Percentiles rank a stretch among this genome's conserved stretches.
These are phyloP conservation scores for Euplexia lucipara DNA, from an alignment of 2,888 invertebrate species.

Conservation along the genomic window DNA sequence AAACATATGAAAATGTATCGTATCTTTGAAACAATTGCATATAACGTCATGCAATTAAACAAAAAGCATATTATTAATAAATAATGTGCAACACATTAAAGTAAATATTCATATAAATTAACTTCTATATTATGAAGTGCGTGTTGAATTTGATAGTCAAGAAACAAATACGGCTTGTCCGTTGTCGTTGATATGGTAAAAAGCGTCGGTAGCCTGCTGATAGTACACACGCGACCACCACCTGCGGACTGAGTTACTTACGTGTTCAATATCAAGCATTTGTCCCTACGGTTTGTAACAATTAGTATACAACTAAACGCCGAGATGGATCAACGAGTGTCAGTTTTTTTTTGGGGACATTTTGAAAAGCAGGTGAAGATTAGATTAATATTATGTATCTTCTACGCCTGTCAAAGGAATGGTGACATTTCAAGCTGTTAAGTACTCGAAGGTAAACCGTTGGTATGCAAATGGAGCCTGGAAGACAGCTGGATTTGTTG, in stretches of 20 bases:
- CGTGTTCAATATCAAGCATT: conserved; percentile 24
- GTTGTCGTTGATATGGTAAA: conserved; percentile 70
- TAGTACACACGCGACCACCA: conserved; percentile 67
- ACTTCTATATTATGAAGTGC: conserved; percentile 51
- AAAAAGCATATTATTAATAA: conserved; percentile 5
- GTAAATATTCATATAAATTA: conserved; percentile 35
- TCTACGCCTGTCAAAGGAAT: neutral
- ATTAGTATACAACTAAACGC: conserved; percentile 22
- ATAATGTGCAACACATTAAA: conserved; percentile 18
- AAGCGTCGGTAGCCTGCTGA: conserved; percentile 76
- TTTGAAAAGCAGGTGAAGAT: conserved; percentile 6
- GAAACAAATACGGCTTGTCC: conserved; percentile 59
- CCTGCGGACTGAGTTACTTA: conserved; percentile 33
- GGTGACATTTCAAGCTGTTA: conserved; percentile 20
- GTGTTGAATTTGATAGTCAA: conserved; percentile 53
- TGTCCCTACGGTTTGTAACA: conserved; percentile 40
- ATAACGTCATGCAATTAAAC: neutral
- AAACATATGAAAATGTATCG: too few relatives aligned
- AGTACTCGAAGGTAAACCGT: neutral
- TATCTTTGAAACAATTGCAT: too few relatives aligned
- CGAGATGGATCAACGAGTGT: neutral
- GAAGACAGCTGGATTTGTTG: neutral
- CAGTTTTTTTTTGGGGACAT: neutral
- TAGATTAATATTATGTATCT: conserved; percentile 21
- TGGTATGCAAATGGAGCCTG: conserved; percentile 9